A percentile compares a stretch with the other conserved stretches of the same genome.
Evolutionary conservation across 2,797 vertebrate species (phyloP).

Genomic region (Eidolon dupreanum): DNA sequence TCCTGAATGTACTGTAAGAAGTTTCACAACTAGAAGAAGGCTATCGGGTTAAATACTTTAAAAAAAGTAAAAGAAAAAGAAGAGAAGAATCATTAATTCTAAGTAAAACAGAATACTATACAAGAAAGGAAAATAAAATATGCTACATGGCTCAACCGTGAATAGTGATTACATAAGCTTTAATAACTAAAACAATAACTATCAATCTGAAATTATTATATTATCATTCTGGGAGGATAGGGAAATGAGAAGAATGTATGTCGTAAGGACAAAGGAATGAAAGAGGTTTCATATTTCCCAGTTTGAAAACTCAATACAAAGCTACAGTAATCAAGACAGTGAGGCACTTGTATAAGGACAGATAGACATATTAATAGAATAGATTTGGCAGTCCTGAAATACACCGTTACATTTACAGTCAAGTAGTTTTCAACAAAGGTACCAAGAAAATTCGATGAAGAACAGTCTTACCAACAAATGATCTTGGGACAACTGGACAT

Average conservation of each 20-base stretch:
- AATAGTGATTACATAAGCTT: background rate
- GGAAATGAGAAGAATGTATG: background rate
- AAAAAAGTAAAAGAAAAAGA: no score
- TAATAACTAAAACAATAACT: background rate
- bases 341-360: background rate
- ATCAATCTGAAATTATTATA: background rate
- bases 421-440: background rate
- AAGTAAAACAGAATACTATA: background rate
- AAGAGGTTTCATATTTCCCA: background rate
- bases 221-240: background rate
- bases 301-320: background rate
- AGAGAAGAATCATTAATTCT: background rate
- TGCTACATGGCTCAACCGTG: background rate
- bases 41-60: background rate
- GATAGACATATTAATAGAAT: background rate
- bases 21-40: background rate
- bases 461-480: background rate
- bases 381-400: background rate
- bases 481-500: background rate
- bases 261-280: background rate
- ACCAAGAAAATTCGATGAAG: background rate
- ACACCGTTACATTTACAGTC: background rate
- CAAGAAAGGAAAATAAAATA: background rate
- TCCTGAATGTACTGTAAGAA: background rate
- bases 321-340: background rate